These are phyloP conservation scores for Gulo gulo DNA, from an alignment of 2,113 vertebrate species.

Conservation along the genomic window DNA sequence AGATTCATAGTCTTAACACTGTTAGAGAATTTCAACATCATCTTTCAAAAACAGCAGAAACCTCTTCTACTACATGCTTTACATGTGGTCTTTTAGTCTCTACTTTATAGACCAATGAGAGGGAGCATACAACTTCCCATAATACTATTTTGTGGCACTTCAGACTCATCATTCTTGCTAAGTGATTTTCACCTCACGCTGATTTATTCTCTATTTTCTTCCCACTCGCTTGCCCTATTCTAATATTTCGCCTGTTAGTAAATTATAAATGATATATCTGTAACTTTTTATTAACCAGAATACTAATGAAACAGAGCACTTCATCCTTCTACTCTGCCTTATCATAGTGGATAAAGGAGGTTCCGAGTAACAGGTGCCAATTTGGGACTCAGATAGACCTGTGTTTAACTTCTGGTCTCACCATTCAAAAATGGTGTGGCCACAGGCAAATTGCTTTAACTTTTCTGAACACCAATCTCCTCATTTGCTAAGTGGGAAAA, in stretches of 20 bases:
- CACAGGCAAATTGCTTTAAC: neutral
- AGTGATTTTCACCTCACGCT: neutral
- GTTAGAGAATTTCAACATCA: neutral
- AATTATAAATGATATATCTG: neutral
- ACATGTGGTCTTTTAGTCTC: neutral
- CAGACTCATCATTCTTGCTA: neutral
- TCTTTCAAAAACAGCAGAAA: neutral
- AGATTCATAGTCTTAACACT: neutral
- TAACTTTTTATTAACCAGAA: conserved; percentile 3
- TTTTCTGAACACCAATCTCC: neutral
- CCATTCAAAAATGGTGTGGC: neutral
- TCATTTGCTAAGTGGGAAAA: neutral
- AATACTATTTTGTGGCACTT: neutral
- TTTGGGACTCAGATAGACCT: neutral
- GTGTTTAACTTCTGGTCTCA: neutral
- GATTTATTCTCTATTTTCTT: conserved; percentile 14
- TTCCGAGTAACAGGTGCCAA: neutral
- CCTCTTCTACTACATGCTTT: neutral
- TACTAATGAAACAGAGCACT: neutral
- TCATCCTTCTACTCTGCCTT: neutral
- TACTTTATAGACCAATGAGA: neutral
- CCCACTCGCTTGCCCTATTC: neutral
- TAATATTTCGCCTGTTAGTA: neutral
- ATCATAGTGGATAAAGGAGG: neutral
- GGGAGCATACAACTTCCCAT: rapidly evolving